Evolutionary conservation across 2,888 invertebrate genomes (phyloP), one percentile per base, ranked within the genome.

Genomic region (Eurytoma adleriae): DNA sequence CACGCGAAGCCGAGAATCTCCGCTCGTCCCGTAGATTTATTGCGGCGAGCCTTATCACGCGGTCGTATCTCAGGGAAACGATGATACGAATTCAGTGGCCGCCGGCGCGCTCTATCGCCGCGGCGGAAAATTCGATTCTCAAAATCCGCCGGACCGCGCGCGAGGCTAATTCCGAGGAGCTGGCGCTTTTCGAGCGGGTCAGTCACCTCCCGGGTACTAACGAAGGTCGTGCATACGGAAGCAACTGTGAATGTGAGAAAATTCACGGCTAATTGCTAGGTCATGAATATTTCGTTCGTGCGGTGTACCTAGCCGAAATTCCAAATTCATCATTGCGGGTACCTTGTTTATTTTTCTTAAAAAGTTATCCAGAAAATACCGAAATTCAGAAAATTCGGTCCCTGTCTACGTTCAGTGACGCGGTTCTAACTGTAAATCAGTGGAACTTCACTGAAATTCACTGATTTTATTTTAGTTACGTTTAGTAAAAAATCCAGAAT

Each of bases 51-150:
- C 81, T 83, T 83, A 83, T 84, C 82, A 75, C 73, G 68, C 79
- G 62, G 77, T 78, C 57, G 78, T 78, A 80, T 83, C 82, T 83
- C 80, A 80, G 78, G 80, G 75, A 77, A 83, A 83, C 71, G 80
- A 83, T 83, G 83, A 84, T 83, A 70, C 69, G 69, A 64, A 73
- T 78, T 78, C 67, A 62, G 61, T 40, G 24, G 18, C 16, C 61
- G 40, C 66, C 10, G 48, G 24, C 59, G 7, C 16, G 18, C 18
- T 73, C 14, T 54, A 20, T 57, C 40, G 3, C 14, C n/a, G 56
- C 50, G 48, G 54, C 14, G 10, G 73, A 73, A 68, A 73, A 75
- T 67, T 73, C 27, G 74, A 59, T 50, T 50, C 20, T 13, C 54
- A 7, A 62, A 30, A 62, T 61, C 68, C 48, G 54, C 18, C 10